Percentiles rank a stretch among this genome's conserved stretches.
Evolutionary conservation across 2,888 invertebrate genomes (phyloP).

Genomic region (Cataglyphis rosenhaueri): DNA sequence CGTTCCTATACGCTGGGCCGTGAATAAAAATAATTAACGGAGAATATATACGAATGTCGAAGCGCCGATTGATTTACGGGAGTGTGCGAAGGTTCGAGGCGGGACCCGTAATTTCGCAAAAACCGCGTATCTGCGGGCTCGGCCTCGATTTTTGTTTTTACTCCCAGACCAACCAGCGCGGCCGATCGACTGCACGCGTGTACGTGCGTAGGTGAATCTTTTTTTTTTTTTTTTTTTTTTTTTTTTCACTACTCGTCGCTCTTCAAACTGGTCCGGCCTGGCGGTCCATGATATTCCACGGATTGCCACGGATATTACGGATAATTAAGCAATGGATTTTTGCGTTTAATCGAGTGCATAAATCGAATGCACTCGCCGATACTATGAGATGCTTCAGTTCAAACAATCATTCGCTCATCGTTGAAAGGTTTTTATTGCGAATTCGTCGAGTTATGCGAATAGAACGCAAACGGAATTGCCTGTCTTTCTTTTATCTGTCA

Average conservation of each 20-base stretch:
- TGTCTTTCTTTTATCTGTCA: not conserved
- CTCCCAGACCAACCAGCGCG: conserved; percentile 66
- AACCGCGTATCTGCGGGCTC: conserved; percentile 80
- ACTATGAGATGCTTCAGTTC: conserved; percentile 57
- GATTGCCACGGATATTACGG: conserved; percentile 71
- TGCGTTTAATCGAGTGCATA: conserved; percentile 69
- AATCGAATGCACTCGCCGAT: conserved; percentile 65
- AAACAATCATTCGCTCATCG: conserved; percentile 59
- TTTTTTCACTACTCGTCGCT: conserved; percentile 64
- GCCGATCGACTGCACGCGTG: conserved; percentile 64
- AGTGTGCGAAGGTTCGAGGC: conserved; percentile 77
- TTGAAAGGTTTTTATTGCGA: conserved; percentile 53
- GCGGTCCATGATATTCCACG: conserved; percentile 69
- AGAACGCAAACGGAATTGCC: conserved; percentile 5
- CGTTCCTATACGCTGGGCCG: conserved; percentile 77
- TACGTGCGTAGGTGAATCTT: conserved; percentile 55
- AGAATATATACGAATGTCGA: conserved; percentile 79
- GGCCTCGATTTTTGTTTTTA: conserved; percentile 80
- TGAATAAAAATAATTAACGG: conserved; percentile 83
- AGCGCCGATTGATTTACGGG: conserved; percentile 81
- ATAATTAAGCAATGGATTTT: conserved; percentile 74
- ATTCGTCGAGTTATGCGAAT: conserved; percentile 19
- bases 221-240: conserved; percentile 66
- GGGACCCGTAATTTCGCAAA: conserved; percentile 79
- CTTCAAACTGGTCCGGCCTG: conserved; percentile 67